Evolutionary conservation across 2,113 vertebrate genomes (phyloP), one percentile per base, ranked within the genome.

Genomic region (Hippocampus mohnikei): DNA sequence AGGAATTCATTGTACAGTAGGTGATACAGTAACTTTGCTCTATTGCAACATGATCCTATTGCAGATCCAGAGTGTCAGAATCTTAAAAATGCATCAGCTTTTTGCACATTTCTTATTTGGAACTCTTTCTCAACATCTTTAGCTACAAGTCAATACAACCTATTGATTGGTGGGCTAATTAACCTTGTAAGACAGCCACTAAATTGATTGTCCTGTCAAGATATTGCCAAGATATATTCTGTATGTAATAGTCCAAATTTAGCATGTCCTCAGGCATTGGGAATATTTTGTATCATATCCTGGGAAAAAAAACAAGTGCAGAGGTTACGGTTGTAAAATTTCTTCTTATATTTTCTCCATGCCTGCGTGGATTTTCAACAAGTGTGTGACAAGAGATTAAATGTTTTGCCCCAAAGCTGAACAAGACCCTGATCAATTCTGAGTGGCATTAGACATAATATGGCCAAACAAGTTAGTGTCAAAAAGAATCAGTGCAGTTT

Each of bases 141-240:
- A 72, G 60, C 59, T 75, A 67, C 66, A 13, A 74, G 74, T 85
- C 76, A 62, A 81, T 84, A 60, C 10, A 71, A 33, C 40, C 71
- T 29, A 85, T 80, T 77, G 78, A 82, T 79, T 75, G 68, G 72
- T 67, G 62, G 66, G 33, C n/a, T 61, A 27, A 64, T 73, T 75
- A 76, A 75, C 74, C 81, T 83, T 81, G 73, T 72, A 67, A 79
- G 70, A 81, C 82, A 78, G 83, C 53, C 70, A 70, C 74, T 41
- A 67, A 77, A 86, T 78, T 21, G 71, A 84, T 75, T 69, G 52
- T 59, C 48, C 69, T 67, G 74, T 84, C 72, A 53, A 69, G 78
- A 69, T 66, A 53, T 78, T 59, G 40, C 12, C 29, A 59, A 59
- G 1, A 13, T 59, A 13, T 25, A 59, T 25, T 7, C 27, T 59